Conservation (phyloP, 2,888 invertebrate genomes). For the Ormia ochracea region DNA sequence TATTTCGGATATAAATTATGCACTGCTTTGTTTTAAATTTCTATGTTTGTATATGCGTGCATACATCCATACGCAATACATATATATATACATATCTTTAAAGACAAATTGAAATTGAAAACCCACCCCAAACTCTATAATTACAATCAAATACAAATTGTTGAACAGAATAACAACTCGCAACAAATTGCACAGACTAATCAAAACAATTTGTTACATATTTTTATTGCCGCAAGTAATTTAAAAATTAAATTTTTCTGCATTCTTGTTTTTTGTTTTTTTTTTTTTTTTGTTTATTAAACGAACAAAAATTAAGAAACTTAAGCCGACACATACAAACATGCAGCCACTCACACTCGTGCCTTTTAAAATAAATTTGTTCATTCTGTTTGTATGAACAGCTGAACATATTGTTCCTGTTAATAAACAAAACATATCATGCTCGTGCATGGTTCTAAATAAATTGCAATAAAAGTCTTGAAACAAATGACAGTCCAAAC, state of each 20-base stretch:
- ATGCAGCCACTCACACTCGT: not conserved
- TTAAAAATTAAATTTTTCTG: slow-evolving; percentile 54
- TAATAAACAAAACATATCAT: not conserved
- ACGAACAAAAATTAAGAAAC: slow-evolving; percentile 28
- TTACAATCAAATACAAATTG: slow-evolving; percentile 54
- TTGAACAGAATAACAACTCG: slow-evolving; percentile 40
- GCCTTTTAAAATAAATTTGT: slow-evolving; percentile 20
- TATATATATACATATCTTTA: not conserved
- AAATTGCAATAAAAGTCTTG: slow-evolving; percentile 13
- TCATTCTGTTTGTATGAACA: slow-evolving; percentile 42
- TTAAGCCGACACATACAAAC: not conserved
- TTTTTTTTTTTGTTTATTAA: no score
- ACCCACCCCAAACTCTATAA: slow-evolving; percentile 55
- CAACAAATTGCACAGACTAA: slow-evolving; percentile 46
- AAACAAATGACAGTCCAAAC: slow-evolving; percentile 52
- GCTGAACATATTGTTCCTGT: slow-evolving; percentile 29
- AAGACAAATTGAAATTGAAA: slow-evolving; percentile 56
- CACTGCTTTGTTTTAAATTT: not conserved
- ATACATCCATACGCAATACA: no score
- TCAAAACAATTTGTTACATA: slow-evolving; percentile 59
- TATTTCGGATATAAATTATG: not conserved
- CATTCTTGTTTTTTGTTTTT: no score
- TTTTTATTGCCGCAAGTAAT: slow-evolving; percentile 56
- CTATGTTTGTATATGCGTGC: not conserved
- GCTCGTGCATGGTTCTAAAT: not conserved